Base-by-base conservation (phyloP, 1,140 invertebrate genomes). In the Xylocopa sonorina region DNA sequence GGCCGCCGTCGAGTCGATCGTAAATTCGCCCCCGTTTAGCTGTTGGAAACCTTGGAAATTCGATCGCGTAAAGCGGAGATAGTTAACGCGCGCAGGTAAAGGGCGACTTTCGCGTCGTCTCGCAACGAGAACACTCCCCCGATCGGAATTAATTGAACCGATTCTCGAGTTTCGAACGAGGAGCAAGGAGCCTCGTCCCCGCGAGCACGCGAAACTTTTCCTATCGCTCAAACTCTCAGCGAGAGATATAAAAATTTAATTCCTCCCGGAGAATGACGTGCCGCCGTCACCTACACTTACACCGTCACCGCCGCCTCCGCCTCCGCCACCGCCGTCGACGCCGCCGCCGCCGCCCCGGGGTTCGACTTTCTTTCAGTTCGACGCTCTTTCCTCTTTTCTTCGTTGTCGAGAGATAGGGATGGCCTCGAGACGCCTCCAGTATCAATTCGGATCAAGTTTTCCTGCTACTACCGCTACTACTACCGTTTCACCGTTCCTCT, bases 181-280 rank as follows among this genome's bases (percentile, higher is more conserved):
- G 9, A 38, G 38, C 38, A 38, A 38, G 38, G 9, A 38, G 3
- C 38, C 9, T 38, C 62, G 75, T 73, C 81, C 78, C 79, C 29
- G 46, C 10, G n/a, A n/a, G n/a, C 16, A 14, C 29, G 14, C 57
- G 34, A 32, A 43, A 50, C 34, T 72, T 68, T 60, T 67, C 68
- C 87, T 90, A 92, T 92, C 90, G 88, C 87, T 93, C 89, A 91
- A 91, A 91, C 92, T 92, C 91, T 92, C 92, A 92, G 73, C 91
- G 88, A 90, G 87, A 89, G 91, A 89, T 91, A 92, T 93, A 92
- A 93, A 93, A 92, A 92, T 93, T 93, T 93, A 92, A 92, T 93
- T 93, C 90, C 85, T 91, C 80, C 69, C 72, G 83, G 80, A 89
- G 90, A 92, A 92, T 90, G 90, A 92, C 88, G 90, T 91, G 91